Conservation (phyloP, 30 jellyfish, hydroid and myxozoan genomes). For the Pseudorhiza aurosa region DNA sequence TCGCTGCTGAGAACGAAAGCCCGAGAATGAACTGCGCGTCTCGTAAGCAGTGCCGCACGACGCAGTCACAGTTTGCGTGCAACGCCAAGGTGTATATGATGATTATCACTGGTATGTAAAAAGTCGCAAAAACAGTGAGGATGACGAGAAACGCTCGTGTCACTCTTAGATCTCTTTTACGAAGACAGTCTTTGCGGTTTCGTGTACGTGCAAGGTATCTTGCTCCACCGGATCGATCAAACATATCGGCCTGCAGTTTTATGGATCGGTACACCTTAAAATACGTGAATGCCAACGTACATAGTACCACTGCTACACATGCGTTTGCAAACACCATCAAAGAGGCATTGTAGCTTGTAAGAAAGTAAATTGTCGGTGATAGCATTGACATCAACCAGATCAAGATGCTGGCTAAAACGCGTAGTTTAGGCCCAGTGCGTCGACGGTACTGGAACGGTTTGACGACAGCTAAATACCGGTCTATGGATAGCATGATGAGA, state of each 20-base stretch:
- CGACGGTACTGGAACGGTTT: slow-evolving; percentile 31
- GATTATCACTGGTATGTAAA: slow-evolving; percentile 69
- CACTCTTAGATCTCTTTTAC: slow-evolving; percentile 47
- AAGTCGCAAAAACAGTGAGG: slow-evolving; percentile 37
- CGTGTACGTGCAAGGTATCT: not conserved
- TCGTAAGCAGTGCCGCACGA: slow-evolving; percentile 59
- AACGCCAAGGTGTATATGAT: slow-evolving; percentile 58
- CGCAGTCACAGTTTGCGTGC: slow-evolving; percentile 67
- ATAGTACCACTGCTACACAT: slow-evolving; percentile 1
- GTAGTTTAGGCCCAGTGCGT: not conserved
- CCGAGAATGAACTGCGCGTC: slow-evolving; percentile 63
- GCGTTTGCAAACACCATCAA: slow-evolving; percentile 17
- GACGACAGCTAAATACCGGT: slow-evolving; percentile 43
- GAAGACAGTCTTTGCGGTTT: not conserved
- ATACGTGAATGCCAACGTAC: slow-evolving; percentile 1
- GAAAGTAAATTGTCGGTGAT: slow-evolving; percentile 10
- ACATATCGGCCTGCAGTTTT: not conserved
- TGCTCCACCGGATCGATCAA: not conserved
- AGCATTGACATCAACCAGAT: slow-evolving; percentile 19
- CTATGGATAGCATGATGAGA: slow-evolving; percentile 24
- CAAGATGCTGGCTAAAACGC: not conserved
- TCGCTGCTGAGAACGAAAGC: slow-evolving; percentile 2
- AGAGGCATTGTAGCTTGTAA: not conserved
- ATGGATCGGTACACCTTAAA: not conserved
- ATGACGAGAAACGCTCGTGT: slow-evolving; percentile 62